phyloP scores from a whole-genome alignment of 2,888 invertebrate genomes.

The Hypena proboscidalis region DNA sequence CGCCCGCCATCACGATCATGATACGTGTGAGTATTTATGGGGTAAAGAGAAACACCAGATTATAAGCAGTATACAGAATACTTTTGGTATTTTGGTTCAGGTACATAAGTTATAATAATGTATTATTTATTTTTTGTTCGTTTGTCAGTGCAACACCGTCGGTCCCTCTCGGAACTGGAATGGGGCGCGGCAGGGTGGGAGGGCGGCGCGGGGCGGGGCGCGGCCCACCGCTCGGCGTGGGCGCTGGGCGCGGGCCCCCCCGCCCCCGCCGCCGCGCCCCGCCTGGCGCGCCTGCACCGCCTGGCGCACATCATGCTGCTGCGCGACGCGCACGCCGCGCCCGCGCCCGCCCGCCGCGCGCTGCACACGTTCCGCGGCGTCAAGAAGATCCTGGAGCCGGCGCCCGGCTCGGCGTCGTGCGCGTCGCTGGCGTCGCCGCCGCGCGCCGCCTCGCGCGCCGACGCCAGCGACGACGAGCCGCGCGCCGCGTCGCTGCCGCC shows the following conservation, averaged over 20 bases:
- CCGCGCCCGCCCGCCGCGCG: conserved; percentile 86
- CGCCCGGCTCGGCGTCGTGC: conserved; percentile 88
- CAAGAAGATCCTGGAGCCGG: conserved; percentile 91
- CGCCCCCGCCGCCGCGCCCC: conserved; percentile 62
- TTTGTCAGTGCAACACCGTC: conserved; percentile 87
- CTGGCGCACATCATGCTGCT: conserved; percentile 95
- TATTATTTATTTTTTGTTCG: neutral
- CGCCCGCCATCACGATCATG: conserved; percentile 52
- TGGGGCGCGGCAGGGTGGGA: conserved; percentile 83
- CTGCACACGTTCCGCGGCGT: conserved; percentile 92
- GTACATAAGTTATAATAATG: too few relatives aligned
- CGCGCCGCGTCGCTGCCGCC: conserved; percentile 70
- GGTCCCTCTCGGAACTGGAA: conserved; percentile 90
- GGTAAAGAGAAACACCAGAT: too few relatives aligned
- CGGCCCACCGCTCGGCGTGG: conserved; percentile 50
- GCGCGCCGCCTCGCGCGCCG: conserved; percentile 41
- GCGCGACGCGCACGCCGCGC: conserved; percentile 93
- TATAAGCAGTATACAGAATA: too few relatives aligned
- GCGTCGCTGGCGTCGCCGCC: conserved; percentile 91
- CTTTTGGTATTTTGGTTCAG: too few relatives aligned
- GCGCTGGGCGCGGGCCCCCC: conserved; percentile 58
- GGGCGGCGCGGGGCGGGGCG: conserved; percentile 58
- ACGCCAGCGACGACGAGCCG: conserved; percentile 53
- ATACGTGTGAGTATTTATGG: conserved; percentile 50
- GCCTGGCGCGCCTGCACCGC: conserved; percentile 85